phyloP scores from a whole-genome alignment of 2,113 vertebrate genomes.

The Ranitomeya imitator region DNA sequence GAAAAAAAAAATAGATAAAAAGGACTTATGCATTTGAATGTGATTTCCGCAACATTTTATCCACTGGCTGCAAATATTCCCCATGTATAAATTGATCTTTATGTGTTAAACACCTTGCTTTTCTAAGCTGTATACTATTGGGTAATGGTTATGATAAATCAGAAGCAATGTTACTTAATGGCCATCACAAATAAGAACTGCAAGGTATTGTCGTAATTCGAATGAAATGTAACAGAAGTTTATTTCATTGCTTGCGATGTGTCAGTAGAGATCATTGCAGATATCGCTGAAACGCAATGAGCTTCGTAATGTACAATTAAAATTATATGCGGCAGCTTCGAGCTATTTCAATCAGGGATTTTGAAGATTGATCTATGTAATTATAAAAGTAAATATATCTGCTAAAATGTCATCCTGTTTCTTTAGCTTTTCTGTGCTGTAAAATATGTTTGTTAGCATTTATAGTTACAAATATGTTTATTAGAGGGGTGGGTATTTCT shows the following conservation, averaged over 20 bases:
- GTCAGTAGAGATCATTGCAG: slow-evolving; percentile 10
- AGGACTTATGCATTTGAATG: not conserved
- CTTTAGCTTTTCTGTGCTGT: not conserved
- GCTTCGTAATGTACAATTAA: slow-evolving; percentile 42
- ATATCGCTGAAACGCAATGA: slow-evolving; percentile 20
- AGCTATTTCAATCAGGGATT: slow-evolving; percentile 14
- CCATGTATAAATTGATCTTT: not conserved
- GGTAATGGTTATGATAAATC: not conserved
- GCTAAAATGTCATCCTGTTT: not conserved
- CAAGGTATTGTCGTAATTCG: not conserved
- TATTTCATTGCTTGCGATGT: slow-evolving; percentile 27
- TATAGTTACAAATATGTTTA: not conserved
- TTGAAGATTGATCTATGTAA: slow-evolving; percentile 6
- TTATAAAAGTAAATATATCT: slow-evolving; percentile 24
- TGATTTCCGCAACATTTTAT: not conserved
- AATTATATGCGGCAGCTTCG: slow-evolving; percentile 8
- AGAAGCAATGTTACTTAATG: not conserved
- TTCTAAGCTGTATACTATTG: not conserved
- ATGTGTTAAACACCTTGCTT: not conserved
- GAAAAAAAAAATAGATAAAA: not conserved
- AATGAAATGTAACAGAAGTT: slow-evolving; percentile 19
- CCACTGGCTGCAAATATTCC: not conserved
- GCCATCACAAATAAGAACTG: not conserved
- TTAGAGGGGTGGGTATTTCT: not conserved
- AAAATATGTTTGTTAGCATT: not conserved